Evolutionary conservation across 2,888 invertebrate species (phyloP), one percentile per base, ranked within the genome.

Genomic region (Pristionchus entomophagus): DNA sequence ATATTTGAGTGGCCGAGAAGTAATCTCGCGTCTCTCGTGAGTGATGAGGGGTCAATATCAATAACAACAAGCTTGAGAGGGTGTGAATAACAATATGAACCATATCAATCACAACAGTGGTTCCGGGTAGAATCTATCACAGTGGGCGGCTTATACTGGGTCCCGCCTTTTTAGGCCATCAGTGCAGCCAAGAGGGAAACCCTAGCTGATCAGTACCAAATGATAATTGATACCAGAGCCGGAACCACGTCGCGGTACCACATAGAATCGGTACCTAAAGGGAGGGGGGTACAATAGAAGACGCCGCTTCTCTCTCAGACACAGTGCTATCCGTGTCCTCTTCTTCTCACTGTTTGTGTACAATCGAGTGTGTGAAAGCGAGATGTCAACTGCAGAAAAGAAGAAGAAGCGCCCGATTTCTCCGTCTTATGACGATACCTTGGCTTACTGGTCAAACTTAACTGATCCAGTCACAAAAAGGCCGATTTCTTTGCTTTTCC

Each of bases 251-350:
- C 49, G 17, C 49, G 49, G 49, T 49, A 49, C 49, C 49, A 49
- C 10, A 45, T 10, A 45, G 45, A 45, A 45, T 56, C 56, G 56
- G 56, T 8, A 22, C 56, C 56, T 14, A 45, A 45, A 45, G 14
- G 45, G 45, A 14, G 45, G 45, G 14, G 6, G 45, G 45, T 45
- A 45, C 45, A 14, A 14, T n/a, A n/a, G 56, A 17, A 22, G 56
- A 8, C 5, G 10, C 56, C 26, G 17, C 38, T 14, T 65, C 59
- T 65, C 41, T 73, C 73, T 73, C 73, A 73, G 73, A 73, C 73
- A 73, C 41, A 41, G 73, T 65, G 65, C 65, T 73, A 41, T 73
- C 45, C 73, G 73, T 73, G 73, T 73, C 73, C 19, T 73, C 73
- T 41, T n/a, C 38, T 10, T 17, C 38, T 4, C 38, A 10, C 3